A percentile compares a stretch with the other conserved stretches of the same genome.
phyloP scores from a whole-genome alignment of 2,888 invertebrate genomes.

The Scaptomyza flava region DNA sequence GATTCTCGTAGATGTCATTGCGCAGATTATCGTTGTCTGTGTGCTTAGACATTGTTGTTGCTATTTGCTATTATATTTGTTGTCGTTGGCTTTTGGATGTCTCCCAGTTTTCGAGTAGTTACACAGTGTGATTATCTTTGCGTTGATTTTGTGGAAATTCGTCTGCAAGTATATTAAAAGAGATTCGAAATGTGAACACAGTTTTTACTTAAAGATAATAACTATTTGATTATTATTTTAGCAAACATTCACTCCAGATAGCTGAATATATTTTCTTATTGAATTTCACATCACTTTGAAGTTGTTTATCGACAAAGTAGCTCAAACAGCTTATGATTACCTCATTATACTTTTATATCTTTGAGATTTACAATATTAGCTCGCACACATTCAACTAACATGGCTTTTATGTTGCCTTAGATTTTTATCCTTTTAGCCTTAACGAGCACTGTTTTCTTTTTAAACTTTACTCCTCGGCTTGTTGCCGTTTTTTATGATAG shows the following conservation, averaged over 20 bases:
- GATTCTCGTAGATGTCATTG: constrained; percentile 84
- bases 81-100: constrained; percentile 18
- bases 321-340: constrained; percentile 7
- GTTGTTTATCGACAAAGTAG: constrained; percentile 4
- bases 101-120: constrained; percentile 22
- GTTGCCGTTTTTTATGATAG: constrained; percentile 50
- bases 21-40: constrained; percentile 84
- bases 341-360: constrained; percentile 12
- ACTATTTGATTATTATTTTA: not conserved
- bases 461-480: constrained; percentile 16
- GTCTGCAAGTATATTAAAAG: constrained; percentile 36
- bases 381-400: constrained; percentile 10
- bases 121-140: constrained; percentile 47
- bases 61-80: constrained; percentile 20
- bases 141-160: constrained; percentile 31
- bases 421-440: constrained; percentile 17
- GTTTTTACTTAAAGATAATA: not conserved
- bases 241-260: too few relatives aligned
- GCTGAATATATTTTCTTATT: too few relatives aligned
- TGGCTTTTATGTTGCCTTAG: constrained; percentile 33
- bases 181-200: not conserved
- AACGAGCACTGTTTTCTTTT: constrained; percentile 19
- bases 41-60: constrained; percentile 82
- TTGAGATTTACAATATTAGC: constrained; percentile 19
- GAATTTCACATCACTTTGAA: not conserved